Conservation (phyloP, 2,797 vertebrate genomes). For the Smutsia gigantea region DNA sequence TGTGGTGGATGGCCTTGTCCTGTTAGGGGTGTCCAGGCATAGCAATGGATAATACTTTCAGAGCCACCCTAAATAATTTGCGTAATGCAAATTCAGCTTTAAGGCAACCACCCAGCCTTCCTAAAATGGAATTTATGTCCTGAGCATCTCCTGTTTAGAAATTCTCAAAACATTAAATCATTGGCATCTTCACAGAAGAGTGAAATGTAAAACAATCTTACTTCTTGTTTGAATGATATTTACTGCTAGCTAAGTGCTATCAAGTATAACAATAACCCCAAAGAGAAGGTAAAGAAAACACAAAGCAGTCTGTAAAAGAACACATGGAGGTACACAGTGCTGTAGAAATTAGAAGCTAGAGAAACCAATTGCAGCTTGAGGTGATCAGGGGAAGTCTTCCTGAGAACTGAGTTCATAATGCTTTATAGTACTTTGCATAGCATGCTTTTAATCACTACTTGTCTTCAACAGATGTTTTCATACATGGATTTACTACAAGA, state of each 20-base stretch:
- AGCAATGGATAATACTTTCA: not conserved
- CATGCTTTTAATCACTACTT: constrained; percentile 41
- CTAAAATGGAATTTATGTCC: constrained; percentile 21
- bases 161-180: constrained; percentile 5
- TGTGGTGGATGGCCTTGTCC: not conserved
- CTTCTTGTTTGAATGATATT: not conserved
- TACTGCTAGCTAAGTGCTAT: not conserved
- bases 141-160: constrained; percentile 44
- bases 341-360: not conserved
- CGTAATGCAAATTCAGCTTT: constrained; percentile 39
- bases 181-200: not conserved
- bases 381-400: not conserved
- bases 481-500: constrained; percentile 95
- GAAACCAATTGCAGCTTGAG: not conserved
- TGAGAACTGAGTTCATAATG: not conserved
- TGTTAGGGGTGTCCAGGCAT: not conserved
- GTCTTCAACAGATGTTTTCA: constrained; percentile 87
- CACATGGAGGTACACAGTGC: not conserved
- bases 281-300: constrained; percentile 15
- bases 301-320: not conserved
- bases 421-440: not conserved
- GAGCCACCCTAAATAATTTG: not conserved
- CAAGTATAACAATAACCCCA: not conserved
- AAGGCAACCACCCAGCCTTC: not conserved
- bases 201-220: constrained; percentile 36